phyloP scores from a whole-genome alignment of 2,888 invertebrate species.

The Brachycybe producta region DNA sequence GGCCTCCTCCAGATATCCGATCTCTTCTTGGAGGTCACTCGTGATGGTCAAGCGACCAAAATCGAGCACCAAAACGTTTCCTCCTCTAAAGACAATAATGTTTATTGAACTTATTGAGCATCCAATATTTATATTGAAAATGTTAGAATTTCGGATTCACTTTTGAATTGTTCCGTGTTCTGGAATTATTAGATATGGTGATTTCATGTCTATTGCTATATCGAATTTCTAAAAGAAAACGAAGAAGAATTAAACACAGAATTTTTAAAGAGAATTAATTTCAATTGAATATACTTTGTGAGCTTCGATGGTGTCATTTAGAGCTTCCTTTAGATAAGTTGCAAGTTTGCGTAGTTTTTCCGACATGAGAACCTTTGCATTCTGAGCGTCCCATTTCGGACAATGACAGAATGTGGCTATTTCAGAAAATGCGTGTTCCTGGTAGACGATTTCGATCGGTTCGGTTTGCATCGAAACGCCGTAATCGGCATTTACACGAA shows the following conservation, averaged over 20 bases:
- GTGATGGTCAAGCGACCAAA: constrained; percentile 53
- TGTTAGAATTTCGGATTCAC: constrained; percentile 24
- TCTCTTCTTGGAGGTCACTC: constrained; percentile 58
- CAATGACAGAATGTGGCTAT: constrained; percentile 51
- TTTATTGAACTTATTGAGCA: too few species aligned
- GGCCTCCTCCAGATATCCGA: constrained; percentile 53
- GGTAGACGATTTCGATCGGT: constrained; percentile 60
- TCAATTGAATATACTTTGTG: background rate
- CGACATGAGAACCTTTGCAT: constrained; percentile 23
- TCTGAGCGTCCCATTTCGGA: constrained; percentile 23
- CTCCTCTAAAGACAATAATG: constrained; percentile 38
- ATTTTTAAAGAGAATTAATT: background rate
- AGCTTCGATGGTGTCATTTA: background rate
- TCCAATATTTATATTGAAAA: background rate
- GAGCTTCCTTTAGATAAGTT: constrained; percentile 34
- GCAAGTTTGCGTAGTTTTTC: constrained; percentile 34
- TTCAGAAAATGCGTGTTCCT: constrained; percentile 60
- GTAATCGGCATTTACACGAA: constrained; percentile 50
- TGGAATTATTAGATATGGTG: constrained; percentile 61
- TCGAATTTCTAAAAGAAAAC: constrained; percentile 41
- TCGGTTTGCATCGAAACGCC: constrained; percentile 54
- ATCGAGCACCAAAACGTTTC: constrained; percentile 57
- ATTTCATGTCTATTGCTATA: constrained; percentile 58
- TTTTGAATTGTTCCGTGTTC: constrained; percentile 50
- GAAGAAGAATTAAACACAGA: too few species aligned